These are phyloP conservation scores for Tubulanus polymorphus DNA, from an alignment of 2,888 invertebrate species.

Conservation along the genomic window DNA sequence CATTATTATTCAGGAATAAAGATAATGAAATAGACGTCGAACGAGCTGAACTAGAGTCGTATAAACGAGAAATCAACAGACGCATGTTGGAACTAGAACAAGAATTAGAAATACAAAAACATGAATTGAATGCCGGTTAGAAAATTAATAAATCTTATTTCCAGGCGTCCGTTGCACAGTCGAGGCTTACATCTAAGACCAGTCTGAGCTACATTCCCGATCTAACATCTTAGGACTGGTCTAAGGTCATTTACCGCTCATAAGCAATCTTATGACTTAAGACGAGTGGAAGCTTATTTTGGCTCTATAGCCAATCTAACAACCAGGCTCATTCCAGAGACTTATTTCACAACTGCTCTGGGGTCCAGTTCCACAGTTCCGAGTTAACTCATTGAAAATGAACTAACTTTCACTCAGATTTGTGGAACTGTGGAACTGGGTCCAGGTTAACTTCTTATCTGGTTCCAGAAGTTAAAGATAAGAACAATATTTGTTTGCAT, in stretches of 20 bases:
- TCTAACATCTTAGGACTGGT: not conserved
- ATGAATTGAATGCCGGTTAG: constrained; percentile 38
- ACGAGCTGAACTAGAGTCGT: constrained; percentile 40
- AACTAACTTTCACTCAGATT: too few species aligned
- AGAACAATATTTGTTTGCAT: not conserved
- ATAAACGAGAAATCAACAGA: constrained; percentile 40
- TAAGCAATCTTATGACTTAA: not conserved
- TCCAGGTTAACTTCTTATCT: too few species aligned
- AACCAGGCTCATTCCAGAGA: too few species aligned
- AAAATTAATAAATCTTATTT: not conserved
- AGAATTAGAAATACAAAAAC: constrained; percentile 43
- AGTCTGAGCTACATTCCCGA: too few species aligned
- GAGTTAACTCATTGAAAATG: too few species aligned
- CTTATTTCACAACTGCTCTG: too few species aligned
- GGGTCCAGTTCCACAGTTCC: too few species aligned
- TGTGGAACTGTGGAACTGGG: too few species aligned
- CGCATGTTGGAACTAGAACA: constrained; percentile 41
- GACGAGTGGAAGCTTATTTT: too few species aligned
- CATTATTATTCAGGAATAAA: constrained; percentile 25
- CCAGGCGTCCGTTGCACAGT: not conserved
- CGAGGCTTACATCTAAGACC: too few species aligned
- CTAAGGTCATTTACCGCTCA: not conserved
- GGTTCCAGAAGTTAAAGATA: too few species aligned
- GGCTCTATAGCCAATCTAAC: too few species aligned
- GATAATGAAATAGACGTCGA: constrained; percentile 42